Percentiles rank a stretch among this genome's conserved stretches.
phyloP scores from a whole-genome alignment of 1,140 invertebrate species.

The Kradibia gibbosae region DNA sequence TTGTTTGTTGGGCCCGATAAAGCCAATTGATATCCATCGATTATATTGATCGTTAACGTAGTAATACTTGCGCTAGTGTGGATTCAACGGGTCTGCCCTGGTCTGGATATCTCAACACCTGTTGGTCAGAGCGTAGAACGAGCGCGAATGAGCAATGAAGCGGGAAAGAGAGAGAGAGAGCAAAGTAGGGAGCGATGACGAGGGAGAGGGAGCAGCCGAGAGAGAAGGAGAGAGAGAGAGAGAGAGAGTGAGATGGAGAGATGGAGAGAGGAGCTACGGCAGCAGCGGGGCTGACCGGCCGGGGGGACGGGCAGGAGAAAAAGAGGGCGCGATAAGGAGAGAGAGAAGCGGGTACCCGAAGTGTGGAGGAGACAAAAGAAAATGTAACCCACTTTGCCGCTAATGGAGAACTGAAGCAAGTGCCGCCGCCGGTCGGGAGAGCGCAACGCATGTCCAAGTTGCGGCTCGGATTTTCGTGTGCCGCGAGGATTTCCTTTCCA shows the following conservation, averaged over 20 bases:
- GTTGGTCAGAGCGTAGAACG: neutral
- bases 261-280: neutral
- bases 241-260: neutral
- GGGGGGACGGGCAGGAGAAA: neutral
- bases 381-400: conserved; percentile 56
- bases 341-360: conserved; percentile 49
- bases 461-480: neutral
- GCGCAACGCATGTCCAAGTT: neutral
- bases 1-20: conserved; percentile 19
- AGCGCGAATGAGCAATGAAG: neutral
- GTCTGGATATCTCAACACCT: neutral
- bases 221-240: too few species aligned
- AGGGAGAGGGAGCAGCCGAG: too few species aligned
- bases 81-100: conserved; percentile 2
- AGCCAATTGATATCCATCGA: conserved; percentile 38
- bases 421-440: neutral
- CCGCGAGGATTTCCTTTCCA: neutral
- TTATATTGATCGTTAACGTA: conserved; percentile 22
- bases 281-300: too few species aligned
- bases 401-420: conserved; percentile 49
- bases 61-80: neutral
- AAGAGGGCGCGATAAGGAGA: neutral
- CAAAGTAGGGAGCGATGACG: too few species aligned
- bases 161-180: neutral
- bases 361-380: conserved; percentile 56